phyloP scores from a whole-genome alignment of 2,888 invertebrate genomes.

The Brachyptera risi region DNA sequence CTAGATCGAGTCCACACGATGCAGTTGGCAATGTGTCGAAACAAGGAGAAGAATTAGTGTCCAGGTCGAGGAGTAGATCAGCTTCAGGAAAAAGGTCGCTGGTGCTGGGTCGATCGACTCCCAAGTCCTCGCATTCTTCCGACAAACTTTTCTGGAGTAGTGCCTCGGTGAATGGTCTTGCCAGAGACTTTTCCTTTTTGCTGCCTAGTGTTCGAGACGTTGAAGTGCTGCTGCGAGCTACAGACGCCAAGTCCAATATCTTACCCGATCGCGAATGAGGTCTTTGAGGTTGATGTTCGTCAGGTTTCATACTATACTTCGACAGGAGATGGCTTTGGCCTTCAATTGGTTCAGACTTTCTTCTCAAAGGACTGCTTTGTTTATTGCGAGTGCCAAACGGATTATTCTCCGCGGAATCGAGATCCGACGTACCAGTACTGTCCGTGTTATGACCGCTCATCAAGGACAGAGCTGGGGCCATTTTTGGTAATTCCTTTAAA shows the following conservation, averaged over 20 bases:
- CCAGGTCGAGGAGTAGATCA: slow-evolving; percentile 59
- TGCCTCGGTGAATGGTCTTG: neutral
- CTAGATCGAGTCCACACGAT: slow-evolving; percentile 19
- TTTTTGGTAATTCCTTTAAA: too few relatives aligned
- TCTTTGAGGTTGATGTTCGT: neutral
- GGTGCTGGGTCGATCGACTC: slow-evolving; percentile 75
- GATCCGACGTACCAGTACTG: neutral
- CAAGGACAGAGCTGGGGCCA: too few relatives aligned
- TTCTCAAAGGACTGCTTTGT: too few relatives aligned
- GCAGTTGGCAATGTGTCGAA: slow-evolving; percentile 56
- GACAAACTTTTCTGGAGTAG: slow-evolving; percentile 65
- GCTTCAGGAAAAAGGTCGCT: slow-evolving; percentile 75
- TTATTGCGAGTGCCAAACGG: neutral
- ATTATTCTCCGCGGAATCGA: neutral
- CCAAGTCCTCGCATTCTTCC: slow-evolving; percentile 74
- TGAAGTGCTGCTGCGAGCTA: neutral
- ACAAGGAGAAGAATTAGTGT: slow-evolving; percentile 63
- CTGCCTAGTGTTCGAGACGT: neutral
- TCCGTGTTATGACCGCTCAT: too few relatives aligned
- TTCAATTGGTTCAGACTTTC: neutral
- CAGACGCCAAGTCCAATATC: too few relatives aligned
- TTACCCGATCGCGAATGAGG: too few relatives aligned
- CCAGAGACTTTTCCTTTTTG: neutral
- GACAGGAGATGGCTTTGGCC: too few relatives aligned
- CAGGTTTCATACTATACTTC: too few relatives aligned